A percentile compares a stretch with the other conserved stretches of the same genome.
phyloP scores from a whole-genome alignment of 2,797 vertebrate genomes.

The Cetoscarus ocellatus region DNA sequence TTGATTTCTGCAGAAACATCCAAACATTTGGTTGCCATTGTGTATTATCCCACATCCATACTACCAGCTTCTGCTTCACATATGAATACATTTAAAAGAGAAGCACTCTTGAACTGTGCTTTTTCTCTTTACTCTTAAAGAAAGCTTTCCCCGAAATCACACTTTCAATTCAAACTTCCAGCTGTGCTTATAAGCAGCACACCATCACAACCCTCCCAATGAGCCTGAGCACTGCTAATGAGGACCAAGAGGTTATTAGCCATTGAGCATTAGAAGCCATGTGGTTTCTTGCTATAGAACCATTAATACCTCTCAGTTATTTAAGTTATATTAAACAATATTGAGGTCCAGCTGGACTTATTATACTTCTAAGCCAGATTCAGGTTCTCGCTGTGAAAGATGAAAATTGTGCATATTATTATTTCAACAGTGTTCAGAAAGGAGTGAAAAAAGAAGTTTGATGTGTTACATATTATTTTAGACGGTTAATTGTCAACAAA shows the following conservation, averaged over 20 bases:
- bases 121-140: no score
- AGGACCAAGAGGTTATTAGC: conserved; percentile 42
- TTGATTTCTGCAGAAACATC: no score
- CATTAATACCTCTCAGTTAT: conserved; percentile 3
- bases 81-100: no score
- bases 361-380: neutral
- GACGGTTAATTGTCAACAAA: neutral
- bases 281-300: conserved; percentile 27
- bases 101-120: no score
- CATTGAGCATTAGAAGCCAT: conserved; percentile 25
- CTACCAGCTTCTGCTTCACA: no score
- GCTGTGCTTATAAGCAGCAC: neutral
- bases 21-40: no score
- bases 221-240: conserved; percentile 38
- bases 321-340: neutral
- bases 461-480: neutral
- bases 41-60: no score
- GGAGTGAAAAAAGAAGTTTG: neutral
- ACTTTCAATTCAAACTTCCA: no score
- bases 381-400: neutral
- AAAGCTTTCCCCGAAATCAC: no score
- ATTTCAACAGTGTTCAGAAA: neutral
- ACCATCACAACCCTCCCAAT: neutral
- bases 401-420: neutral
- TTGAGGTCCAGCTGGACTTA: neutral